Evolutionary conservation across 2,113 vertebrate genomes (phyloP).

Genomic region (Etia nguti): DNA sequence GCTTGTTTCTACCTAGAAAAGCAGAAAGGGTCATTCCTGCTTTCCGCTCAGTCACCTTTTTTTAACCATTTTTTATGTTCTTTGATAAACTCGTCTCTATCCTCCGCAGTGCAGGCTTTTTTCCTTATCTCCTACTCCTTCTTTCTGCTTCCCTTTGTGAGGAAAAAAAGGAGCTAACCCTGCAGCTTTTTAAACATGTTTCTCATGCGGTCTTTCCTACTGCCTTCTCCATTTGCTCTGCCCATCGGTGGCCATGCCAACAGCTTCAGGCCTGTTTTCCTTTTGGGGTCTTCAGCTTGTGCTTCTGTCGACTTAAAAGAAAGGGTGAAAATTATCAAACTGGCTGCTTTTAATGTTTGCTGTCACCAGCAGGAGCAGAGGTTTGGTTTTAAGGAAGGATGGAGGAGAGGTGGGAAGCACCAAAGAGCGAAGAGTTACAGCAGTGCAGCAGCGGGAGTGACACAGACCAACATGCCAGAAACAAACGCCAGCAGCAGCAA

Average conservation of each 20-base stretch:
- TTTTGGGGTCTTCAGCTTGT: not conserved
- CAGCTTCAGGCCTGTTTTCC: constrained; percentile 18
- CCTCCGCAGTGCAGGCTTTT: not conserved
- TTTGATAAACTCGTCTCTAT: not conserved
- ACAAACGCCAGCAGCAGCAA: not conserved
- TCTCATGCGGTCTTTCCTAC: not conserved
- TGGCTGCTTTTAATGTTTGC: constrained; percentile 11
- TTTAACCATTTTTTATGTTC: not conserved
- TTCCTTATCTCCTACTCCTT: not conserved
- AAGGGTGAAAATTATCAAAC: not conserved
- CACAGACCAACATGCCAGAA: not conserved
- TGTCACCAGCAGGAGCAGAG: not conserved
- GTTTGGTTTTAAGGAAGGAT: not conserved
- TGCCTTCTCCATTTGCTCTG: not conserved
- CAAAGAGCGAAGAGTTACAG: not conserved
- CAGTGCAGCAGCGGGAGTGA: not conserved
- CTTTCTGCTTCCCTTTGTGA: not conserved
- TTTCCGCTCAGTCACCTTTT: not conserved
- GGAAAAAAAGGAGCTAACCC: not conserved
- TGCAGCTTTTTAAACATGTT: not conserved
- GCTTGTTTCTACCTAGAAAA: not conserved
- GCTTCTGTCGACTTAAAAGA: not conserved
- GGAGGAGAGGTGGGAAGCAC: not conserved
- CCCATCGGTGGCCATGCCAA: constrained; percentile 7
- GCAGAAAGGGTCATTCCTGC: not conserved